These are phyloP conservation scores for Urechis unicinctus DNA, from an alignment of 2,888 invertebrate species.

Conservation along the genomic window DNA sequence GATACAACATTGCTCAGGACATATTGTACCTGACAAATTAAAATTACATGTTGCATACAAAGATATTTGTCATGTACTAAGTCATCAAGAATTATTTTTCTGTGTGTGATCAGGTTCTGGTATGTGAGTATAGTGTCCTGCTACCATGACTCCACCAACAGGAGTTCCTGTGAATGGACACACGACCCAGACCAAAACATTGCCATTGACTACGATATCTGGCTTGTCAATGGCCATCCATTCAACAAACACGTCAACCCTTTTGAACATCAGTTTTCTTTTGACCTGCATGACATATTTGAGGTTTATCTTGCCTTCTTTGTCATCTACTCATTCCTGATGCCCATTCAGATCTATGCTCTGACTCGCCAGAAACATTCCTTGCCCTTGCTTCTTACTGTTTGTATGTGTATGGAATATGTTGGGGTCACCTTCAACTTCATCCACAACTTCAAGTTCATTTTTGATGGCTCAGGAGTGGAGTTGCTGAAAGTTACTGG, in stretches of 20 bases:
- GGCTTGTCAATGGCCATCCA: slow-evolving; percentile 94
- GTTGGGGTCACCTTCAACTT: slow-evolving; percentile 80
- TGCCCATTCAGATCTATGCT: slow-evolving; percentile 87
- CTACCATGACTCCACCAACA: slow-evolving; percentile 59
- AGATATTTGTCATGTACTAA: no score
- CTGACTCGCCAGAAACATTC: slow-evolving; percentile 80
- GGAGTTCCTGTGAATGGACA: slow-evolving; percentile 32
- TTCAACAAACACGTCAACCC: slow-evolving; percentile 70
- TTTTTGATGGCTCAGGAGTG: slow-evolving; percentile 82
- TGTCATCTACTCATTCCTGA: slow-evolving; percentile 73
- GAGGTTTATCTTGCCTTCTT: slow-evolving; percentile 85
- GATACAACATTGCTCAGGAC: no score
- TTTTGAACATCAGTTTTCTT: slow-evolving; percentile 90
- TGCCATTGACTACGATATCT: slow-evolving; percentile 76
- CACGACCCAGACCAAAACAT: slow-evolving; percentile 20
- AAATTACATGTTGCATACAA: no score
- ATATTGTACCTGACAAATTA: no score
- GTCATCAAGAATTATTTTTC: no score
- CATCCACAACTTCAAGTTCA: slow-evolving; percentile 81
- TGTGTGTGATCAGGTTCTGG: slow-evolving; percentile 69
- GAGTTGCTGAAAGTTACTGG: slow-evolving; percentile 76
- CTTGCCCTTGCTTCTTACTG: slow-evolving; percentile 82
- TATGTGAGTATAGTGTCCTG: slow-evolving; percentile 92
- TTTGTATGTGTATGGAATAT: slow-evolving; percentile 78
- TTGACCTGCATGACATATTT: slow-evolving; percentile 78